phyloP scores from a whole-genome alignment of 23 tunicate species.

The Phallusia fumigata region DNA sequence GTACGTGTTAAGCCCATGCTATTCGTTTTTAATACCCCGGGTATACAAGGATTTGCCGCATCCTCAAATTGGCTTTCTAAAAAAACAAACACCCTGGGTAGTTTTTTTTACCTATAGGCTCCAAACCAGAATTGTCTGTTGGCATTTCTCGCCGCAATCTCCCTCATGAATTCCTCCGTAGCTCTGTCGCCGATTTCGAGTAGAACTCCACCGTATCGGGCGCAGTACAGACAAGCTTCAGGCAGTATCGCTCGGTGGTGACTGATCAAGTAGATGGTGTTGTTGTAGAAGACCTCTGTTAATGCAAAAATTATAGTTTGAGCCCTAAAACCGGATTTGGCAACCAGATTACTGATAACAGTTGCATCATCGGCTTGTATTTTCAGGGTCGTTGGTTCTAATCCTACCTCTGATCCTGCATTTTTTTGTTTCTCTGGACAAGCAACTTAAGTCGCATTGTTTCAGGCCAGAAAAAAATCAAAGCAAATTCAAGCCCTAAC shows the following conservation, averaged over 20 bases:
- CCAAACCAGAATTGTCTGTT: constrained; percentile 12
- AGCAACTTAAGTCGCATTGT: too few relatives aligned
- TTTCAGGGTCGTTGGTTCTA: too few relatives aligned
- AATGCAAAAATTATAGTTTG: not conserved
- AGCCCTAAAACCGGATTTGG: not conserved
- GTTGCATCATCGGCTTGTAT: too few relatives aligned
- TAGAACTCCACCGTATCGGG: not conserved
- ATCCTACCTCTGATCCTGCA: too few relatives aligned
- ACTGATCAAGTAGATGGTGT: not conserved
- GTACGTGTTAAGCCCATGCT: too few relatives aligned
- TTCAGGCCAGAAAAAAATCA: not conserved
- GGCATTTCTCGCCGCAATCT: not conserved
- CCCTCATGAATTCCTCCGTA: not conserved
- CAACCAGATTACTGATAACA: too few relatives aligned
- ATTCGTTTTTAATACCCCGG: too few relatives aligned
- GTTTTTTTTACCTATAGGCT: not conserved
- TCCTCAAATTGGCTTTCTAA: too few relatives aligned
- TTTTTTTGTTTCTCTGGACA: too few relatives aligned
- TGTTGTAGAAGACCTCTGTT: not conserved
- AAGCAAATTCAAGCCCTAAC: too few relatives aligned
- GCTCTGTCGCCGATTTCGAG: not conserved
- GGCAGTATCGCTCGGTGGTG: not conserved
- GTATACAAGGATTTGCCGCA: too few relatives aligned
- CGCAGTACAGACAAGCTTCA: constrained; percentile 13
- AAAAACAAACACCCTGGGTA: not conserved